Base-by-base conservation (phyloP, 2,113 vertebrate species). In the Melospiza georgiana region DNA sequence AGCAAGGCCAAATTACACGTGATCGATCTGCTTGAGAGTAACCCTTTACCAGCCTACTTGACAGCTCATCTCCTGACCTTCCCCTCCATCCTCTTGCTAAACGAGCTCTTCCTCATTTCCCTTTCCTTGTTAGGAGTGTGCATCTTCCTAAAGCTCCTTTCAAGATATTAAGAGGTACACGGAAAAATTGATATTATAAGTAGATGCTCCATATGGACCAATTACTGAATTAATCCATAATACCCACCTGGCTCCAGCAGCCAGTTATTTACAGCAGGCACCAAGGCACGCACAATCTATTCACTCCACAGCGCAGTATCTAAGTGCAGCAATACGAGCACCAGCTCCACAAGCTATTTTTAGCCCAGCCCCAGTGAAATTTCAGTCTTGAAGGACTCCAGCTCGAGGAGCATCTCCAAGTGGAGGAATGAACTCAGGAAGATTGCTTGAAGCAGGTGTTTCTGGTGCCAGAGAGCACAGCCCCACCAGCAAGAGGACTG, bases 171-270 rank as follows among this genome's bases (percentile, higher is more conserved):
- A 69, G 52, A 84, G 63, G 27, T 44, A 88, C 2, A 8, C 0
- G 76, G 75, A 90, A 71, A 87, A 94, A 94, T 52, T 84, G 86
- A 73, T 87, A 75, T 23, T 63, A 61, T 77, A 89, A 88, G 83
- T 25, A 93, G 88, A 55, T 10, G n/a, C 58, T 90, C 92, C 86
- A 57, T 92, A 93, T 84, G 92, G 93, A 88, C 90, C 95, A 94
- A 95, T 96, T 96, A 93, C 52, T 41, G 86, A 90, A 90, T 86
- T 90, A 92, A 95, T 95, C 88, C 54, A 35, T 74, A 84, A 90
- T 24, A 82, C 72, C 82, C 72, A 90, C 80, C 89, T 89, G 89
- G 94, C 76, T 91, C 30, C 86, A 58, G 73, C n/a, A 92, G 87
- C 84, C 72, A 71, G 57, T 75, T 89, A 84, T 92, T 91, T 96